Conservation (phyloP, 2,113 vertebrate genomes). For the Datnioides undecimradiatus region DNA sequence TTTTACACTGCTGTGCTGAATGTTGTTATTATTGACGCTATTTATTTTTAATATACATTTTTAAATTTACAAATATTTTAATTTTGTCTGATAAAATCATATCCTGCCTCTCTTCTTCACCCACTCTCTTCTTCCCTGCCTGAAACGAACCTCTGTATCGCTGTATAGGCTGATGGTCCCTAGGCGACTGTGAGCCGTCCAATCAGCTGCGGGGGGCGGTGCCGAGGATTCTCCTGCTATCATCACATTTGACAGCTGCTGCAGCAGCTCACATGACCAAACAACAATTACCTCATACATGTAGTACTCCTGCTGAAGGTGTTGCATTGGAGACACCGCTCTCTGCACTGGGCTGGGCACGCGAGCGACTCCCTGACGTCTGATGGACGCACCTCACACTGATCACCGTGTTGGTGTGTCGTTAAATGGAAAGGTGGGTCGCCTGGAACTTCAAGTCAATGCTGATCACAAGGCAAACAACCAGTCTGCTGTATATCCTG, state of each 20-base stretch:
- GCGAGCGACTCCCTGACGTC: background rate
- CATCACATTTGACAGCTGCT: conserved; percentile 85
- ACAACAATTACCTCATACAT: conserved; percentile 87
- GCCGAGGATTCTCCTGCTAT: conserved; percentile 63
- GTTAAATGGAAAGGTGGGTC: background rate
- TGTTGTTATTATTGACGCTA: background rate
- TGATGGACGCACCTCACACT: background rate
- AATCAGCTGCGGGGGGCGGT: conserved; percentile 79
- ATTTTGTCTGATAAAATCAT: background rate
- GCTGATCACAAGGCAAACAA: background rate
- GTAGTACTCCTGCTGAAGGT: conserved; percentile 67
- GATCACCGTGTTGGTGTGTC: background rate
- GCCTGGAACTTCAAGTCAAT: background rate
- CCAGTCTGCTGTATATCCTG: background rate
- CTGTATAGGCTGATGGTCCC: conserved; percentile 67
- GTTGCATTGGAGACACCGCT: conserved; percentile 45
- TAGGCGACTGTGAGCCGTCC: conserved; percentile 65
- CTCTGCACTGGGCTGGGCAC: conserved; percentile 11
- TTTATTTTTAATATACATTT: background rate
- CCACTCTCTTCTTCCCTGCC: background rate
- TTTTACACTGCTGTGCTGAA: background rate
- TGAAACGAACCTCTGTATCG: background rate
- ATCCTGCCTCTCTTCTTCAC: background rate
- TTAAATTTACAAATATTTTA: background rate
- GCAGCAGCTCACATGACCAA: conserved; percentile 86